A percentile compares a stretch with the other conserved stretches of the same genome.
These are phyloP conservation scores for Platanista minor DNA, from an alignment of 2,113 vertebrate species.

Conservation along the genomic window DNA sequence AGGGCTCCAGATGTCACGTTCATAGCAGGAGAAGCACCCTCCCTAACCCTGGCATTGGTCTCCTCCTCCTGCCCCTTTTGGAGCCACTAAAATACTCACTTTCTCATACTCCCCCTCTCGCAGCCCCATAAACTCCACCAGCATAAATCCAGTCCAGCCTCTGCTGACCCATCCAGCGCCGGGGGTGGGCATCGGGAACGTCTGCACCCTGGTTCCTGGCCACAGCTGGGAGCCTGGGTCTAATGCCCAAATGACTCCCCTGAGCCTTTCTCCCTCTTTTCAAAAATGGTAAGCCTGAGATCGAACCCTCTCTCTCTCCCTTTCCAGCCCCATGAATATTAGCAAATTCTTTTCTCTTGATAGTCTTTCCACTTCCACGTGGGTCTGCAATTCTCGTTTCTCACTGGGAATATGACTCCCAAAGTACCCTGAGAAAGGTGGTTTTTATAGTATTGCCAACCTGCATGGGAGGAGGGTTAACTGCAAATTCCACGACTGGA, in stretches of 20 bases:
- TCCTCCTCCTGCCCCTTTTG: neutral
- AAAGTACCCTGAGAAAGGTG: neutral
- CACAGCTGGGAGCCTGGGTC: neutral
- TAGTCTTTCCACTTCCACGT: neutral
- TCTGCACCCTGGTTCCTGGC: accelerated
- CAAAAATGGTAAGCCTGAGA: neutral
- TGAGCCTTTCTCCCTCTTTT: neutral
- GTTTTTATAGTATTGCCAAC: neutral
- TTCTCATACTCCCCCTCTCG: neutral
- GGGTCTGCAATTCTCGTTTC: neutral
- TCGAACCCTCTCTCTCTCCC: accelerated
- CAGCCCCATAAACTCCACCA: neutral
- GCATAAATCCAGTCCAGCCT: neutral
- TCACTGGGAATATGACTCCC: neutral
- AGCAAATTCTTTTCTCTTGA: neutral
- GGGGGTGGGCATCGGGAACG: neutral
- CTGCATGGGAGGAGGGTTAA: neutral
- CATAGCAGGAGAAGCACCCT: too few species aligned
- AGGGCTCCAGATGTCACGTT: neutral
- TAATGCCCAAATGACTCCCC: accelerated
- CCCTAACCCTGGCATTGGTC: neutral
- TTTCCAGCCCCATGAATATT: neutral
- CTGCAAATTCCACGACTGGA: neutral
- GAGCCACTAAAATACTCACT: neutral
- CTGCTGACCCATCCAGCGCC: neutral